Evolutionary conservation across 2,888 invertebrate species (phyloP).

Genomic region (Amblyjoppa fuscipennis): DNA sequence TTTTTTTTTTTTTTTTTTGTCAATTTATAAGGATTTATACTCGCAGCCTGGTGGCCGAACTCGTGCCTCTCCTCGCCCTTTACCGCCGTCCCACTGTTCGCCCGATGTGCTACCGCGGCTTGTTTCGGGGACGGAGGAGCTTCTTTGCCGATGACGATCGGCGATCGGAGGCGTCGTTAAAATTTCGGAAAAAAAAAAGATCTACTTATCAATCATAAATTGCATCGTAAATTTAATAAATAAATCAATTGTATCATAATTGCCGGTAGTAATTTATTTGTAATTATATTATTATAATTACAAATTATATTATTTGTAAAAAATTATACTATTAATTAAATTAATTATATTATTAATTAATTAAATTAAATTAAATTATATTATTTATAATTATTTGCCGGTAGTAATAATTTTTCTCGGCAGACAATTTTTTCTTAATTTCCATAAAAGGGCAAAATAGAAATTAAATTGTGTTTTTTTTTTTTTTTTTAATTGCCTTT

Average conservation of each 20-base stretch:
- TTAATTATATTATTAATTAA: too few relatives aligned
- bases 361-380: too few relatives aligned
- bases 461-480: too few relatives aligned
- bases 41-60: conserved; percentile 74
- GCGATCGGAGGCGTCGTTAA: background rate
- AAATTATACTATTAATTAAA: too few relatives aligned
- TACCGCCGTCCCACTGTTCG: background rate
- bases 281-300: too few relatives aligned
- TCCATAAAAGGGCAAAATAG: too few relatives aligned
- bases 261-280: too few relatives aligned
- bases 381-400: too few relatives aligned
- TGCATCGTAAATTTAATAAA: background rate
- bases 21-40: conserved; percentile 84
- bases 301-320: too few relatives aligned
- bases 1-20: conserved; percentile 76
- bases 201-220: background rate
- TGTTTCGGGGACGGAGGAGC: conserved; percentile 10
- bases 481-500: too few relatives aligned
- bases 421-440: too few relatives aligned
- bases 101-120: conserved; percentile 24
- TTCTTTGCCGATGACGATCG: conserved; percentile 13
- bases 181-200: background rate
- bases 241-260: too few relatives aligned
- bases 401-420: background rate
- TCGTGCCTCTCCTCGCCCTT: conserved; percentile 57